Percentiles rank a stretch among this genome's conserved stretches.
Evolutionary conservation across 2,113 vertebrate species (phyloP).

Genomic region (Vulpes lagopus): DNA sequence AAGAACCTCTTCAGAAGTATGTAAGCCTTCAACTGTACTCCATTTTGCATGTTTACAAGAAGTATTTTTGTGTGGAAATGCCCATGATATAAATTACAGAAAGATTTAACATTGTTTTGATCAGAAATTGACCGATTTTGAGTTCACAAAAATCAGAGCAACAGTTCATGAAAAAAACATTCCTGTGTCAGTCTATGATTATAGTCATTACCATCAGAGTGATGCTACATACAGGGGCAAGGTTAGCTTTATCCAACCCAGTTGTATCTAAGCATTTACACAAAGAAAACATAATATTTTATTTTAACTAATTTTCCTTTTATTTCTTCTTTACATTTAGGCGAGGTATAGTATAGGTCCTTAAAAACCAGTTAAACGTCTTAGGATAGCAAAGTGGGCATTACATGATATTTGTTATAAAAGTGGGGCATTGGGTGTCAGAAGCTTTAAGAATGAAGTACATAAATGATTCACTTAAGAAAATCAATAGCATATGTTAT

Average conservation of each 20-base stretch:
- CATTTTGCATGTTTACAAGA: neutral
- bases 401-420: neutral
- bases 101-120: neutral
- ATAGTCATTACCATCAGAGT: neutral
- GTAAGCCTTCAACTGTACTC: neutral
- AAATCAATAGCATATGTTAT: neutral
- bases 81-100: neutral
- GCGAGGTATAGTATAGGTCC: neutral
- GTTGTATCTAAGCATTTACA: neutral
- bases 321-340: neutral
- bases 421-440: neutral
- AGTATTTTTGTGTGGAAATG: neutral
- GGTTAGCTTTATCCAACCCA: neutral
- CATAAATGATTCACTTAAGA: neutral
- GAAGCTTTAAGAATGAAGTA: neutral
- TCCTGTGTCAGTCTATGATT: neutral
- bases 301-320: neutral
- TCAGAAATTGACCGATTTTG: neutral
- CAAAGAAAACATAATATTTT: neutral
- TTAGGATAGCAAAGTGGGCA: neutral
- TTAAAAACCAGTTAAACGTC: neutral
- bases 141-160: neutral
- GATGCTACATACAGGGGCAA: accelerated
- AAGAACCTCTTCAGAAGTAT: neutral
- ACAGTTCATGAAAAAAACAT: neutral